phyloP scores from a whole-genome alignment of 2,113 vertebrate species.

The Cyphomyrus plagiostoma region DNA sequence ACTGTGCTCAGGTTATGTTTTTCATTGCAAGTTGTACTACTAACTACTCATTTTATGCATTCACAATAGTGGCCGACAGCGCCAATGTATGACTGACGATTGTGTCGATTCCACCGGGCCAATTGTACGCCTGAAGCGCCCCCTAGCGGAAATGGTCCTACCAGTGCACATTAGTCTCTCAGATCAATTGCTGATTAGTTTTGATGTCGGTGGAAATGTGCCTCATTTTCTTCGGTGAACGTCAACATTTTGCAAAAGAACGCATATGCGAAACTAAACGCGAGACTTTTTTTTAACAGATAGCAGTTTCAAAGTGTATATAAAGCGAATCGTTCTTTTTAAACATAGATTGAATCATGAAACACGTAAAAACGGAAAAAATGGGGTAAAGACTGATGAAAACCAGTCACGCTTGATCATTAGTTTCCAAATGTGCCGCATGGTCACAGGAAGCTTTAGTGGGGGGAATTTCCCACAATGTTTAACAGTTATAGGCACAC shows the following conservation, averaged over 20 bases:
- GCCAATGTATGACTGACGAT: neutral
- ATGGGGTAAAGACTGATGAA: neutral
- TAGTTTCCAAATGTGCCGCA: neutral
- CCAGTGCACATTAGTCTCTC: neutral
- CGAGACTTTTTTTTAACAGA: neutral
- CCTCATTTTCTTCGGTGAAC: neutral
- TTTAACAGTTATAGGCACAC: neutral
- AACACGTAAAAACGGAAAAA: neutral
- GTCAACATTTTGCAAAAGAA: neutral
- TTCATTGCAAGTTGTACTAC: neutral
- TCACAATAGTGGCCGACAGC: neutral
- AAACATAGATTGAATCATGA: neutral
- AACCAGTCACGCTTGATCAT: neutral
- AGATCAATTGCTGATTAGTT: neutral
- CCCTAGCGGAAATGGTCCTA: neutral
- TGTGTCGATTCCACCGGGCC: neutral
- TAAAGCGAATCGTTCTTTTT: neutral
- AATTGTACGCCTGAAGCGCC: neutral
- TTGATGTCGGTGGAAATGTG: neutral
- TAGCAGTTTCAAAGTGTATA: neutral
- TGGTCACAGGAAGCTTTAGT: neutral
- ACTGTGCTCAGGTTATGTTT: neutral
- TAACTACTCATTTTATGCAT: neutral
- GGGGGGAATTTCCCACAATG: neutral
- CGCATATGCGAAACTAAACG: neutral